Conservation (phyloP, 2,113 vertebrate genomes). For the Oophaga pumilio region DNA sequence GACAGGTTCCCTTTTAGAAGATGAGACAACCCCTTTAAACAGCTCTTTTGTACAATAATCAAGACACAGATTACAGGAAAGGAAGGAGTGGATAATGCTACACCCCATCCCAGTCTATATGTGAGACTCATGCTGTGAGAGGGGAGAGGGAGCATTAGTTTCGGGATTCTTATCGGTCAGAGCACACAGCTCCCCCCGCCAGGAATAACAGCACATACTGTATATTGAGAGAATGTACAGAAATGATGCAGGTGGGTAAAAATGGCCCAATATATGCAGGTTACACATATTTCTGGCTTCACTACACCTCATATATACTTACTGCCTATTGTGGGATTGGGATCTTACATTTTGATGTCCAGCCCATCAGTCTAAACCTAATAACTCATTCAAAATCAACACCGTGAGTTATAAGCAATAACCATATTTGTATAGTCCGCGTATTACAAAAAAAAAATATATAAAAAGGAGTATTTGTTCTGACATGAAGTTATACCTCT, state of each 20-base stretch:
- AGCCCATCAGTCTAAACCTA: neutral
- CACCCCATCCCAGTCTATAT: too few relatives aligned
- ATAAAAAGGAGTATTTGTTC: neutral
- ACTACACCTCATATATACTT: neutral
- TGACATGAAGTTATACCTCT: constrained; percentile 30
- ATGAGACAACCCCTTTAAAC: too few relatives aligned
- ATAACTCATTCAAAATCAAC: neutral
- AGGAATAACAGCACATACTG: neutral
- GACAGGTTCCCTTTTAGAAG: too few relatives aligned
- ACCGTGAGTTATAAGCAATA: neutral
- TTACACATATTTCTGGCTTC: neutral
- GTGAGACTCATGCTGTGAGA: neutral
- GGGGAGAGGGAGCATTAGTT: neutral
- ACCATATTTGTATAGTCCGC: neutral
- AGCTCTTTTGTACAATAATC: too few relatives aligned
- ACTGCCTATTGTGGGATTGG: neutral
- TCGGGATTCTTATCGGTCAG: too few relatives aligned
- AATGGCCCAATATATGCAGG: neutral
- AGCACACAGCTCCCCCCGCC: neutral
- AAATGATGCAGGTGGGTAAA: neutral
- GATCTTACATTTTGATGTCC: neutral
- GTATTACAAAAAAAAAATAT: neutral
- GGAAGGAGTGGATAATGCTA: too few relatives aligned
- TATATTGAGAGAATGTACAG: neutral
- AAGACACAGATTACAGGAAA: too few relatives aligned